These are phyloP conservation scores for Arctopsyche grandis DNA, from an alignment of 1,140 invertebrate genomes.

Conservation along the genomic window DNA sequence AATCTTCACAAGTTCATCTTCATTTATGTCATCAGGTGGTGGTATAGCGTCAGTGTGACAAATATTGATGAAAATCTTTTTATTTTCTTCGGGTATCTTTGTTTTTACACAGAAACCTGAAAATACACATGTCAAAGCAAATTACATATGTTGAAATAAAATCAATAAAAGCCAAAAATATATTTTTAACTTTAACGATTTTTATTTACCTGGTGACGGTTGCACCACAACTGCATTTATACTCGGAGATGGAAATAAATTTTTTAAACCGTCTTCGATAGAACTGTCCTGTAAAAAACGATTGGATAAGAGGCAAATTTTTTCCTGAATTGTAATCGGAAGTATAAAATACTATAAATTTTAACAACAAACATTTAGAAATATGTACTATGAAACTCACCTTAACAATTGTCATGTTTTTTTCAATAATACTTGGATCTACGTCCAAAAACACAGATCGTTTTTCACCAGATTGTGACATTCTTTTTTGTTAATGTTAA, in stretches of 20 bases:
- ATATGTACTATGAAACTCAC: conserved; percentile 55
- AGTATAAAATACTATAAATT: not conserved
- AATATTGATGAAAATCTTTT: conserved; percentile 85
- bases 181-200: not conserved
- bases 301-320: too few species aligned
- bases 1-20: conserved; percentile 77
- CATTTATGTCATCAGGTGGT: conserved; percentile 81
- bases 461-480: conserved; percentile 38
- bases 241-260: conserved; percentile 28
- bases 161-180: not conserved
- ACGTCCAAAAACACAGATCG: conserved; percentile 63
- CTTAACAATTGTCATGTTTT: conserved; percentile 62
- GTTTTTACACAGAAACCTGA: conserved; percentile 88
- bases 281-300: conserved; percentile 15
- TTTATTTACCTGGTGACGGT: conserved; percentile 20
- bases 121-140: conserved; percentile 52
- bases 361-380: not conserved
- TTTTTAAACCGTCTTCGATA: conserved; percentile 24
- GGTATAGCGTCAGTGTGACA: conserved; percentile 82
- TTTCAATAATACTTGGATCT: conserved; percentile 64
- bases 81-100: conserved; percentile 71
- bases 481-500: not conserved
- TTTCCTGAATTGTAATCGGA: too few species aligned
- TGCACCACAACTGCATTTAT: conserved; percentile 34
- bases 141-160: not conserved